These are phyloP conservation scores for Arothron firmamentum DNA, from an alignment of 2,113 vertebrate genomes.

Conservation along the genomic window DNA sequence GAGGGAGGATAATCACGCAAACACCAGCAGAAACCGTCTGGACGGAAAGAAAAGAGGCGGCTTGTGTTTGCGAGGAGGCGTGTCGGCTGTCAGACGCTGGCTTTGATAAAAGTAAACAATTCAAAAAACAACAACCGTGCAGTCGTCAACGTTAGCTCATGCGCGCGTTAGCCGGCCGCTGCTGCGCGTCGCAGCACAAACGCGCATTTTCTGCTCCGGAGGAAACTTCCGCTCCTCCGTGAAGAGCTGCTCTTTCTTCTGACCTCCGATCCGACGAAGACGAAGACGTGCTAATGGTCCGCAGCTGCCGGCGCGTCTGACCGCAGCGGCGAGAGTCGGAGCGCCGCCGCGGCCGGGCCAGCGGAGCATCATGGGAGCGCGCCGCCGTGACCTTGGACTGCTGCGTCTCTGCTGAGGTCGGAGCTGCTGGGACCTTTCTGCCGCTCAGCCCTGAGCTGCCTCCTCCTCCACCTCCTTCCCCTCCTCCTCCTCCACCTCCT, in stretches of 20 bases:
- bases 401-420: not conserved
- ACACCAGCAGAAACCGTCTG: not conserved
- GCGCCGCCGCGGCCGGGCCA: no score
- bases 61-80: not conserved
- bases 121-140: no score
- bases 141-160: no score
- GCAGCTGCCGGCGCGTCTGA: slow-evolving; percentile 31
- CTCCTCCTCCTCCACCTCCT: no score
- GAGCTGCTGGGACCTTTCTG: not conserved
- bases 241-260: not conserved
- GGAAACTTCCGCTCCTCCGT: not conserved
- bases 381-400: slow-evolving; percentile 9
- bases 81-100: no score
- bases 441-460: slow-evolving; percentile 23
- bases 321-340: slow-evolving; percentile 10
- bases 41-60: slow-evolving; percentile 3
- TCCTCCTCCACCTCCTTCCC: slow-evolving; percentile 28
- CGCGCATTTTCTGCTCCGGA: no score
- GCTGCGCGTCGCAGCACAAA: no score
- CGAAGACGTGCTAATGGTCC: slow-evolving; percentile 31
- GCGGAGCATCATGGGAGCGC: slow-evolving; percentile 26
- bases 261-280: slow-evolving; percentile 19
- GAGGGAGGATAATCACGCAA: slow-evolving; percentile 5
- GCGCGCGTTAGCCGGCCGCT: no score
- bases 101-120: no score